phyloP scores from a whole-genome alignment of 2,797 vertebrate genomes.

The Lagocephalus sceleratus region DNA sequence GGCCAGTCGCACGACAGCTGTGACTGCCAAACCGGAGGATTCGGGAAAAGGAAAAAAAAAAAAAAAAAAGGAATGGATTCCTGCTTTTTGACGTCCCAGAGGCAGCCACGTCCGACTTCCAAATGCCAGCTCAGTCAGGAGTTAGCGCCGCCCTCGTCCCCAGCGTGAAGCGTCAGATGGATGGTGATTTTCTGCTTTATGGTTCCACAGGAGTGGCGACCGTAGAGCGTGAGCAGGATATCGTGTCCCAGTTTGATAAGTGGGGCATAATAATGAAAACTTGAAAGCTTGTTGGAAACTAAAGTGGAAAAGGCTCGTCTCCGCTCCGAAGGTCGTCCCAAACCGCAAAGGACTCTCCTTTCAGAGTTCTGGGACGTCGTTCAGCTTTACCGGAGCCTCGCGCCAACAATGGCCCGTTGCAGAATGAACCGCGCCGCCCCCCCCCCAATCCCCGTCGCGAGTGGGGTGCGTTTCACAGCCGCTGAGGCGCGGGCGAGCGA shows the following conservation, averaged over 20 bases:
- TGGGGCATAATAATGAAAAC: slow-evolving; percentile 60
- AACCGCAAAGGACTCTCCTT: slow-evolving; percentile 29
- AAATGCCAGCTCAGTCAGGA: slow-evolving; percentile 72
- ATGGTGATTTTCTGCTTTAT: slow-evolving; percentile 71
- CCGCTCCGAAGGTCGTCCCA: slow-evolving; percentile 23
- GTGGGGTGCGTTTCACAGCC: slow-evolving; percentile 42
- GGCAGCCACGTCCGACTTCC: slow-evolving; percentile 59
- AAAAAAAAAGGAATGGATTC: slow-evolving; percentile 23
- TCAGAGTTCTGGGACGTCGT: slow-evolving; percentile 6
- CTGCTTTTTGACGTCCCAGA: slow-evolving; percentile 51
- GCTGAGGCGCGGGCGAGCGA: slow-evolving; percentile 34
- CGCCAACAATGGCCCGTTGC: slow-evolving; percentile 31
- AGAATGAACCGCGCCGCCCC: slow-evolving; percentile 18
- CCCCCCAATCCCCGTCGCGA: not conserved
- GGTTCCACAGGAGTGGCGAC: slow-evolving; percentile 61
- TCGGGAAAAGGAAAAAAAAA: not conserved
- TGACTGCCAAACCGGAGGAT: slow-evolving; percentile 55
- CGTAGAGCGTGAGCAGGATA: slow-evolving; percentile 38
- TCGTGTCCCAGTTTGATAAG: slow-evolving; percentile 67
- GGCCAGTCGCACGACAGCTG: slow-evolving; percentile 52
- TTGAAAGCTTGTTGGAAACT: slow-evolving; percentile 33
- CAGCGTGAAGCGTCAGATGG: slow-evolving; percentile 69
- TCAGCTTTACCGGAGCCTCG: slow-evolving; percentile 26
- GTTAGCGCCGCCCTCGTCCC: slow-evolving; percentile 61
- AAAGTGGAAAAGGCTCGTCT: slow-evolving; percentile 45